Evolutionary conservation across 2,888 invertebrate species (phyloP).

Genomic region (Odiellus spinosus): DNA sequence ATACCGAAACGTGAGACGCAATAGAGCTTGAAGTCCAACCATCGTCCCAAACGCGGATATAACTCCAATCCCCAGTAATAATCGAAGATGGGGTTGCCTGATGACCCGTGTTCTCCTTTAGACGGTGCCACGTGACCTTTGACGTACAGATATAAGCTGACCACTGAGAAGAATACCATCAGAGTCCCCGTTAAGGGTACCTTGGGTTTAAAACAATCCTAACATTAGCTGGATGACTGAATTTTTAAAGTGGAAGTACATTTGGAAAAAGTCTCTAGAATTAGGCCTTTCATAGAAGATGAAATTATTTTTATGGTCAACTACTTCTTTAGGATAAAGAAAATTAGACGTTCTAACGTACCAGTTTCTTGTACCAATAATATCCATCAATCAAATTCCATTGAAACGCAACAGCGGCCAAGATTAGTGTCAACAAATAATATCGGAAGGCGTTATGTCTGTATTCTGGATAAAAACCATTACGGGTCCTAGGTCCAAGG

Average conservation of each 20-base stretch:
- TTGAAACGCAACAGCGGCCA: conserved; percentile 6
- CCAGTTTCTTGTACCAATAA: conserved; percentile 10
- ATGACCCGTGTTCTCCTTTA: conserved; percentile 27
- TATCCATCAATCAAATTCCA: conserved; percentile 1
- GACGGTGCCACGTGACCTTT: conserved; percentile 26
- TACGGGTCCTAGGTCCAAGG: conserved; percentile 34
- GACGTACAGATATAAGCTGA: conserved; percentile 18
- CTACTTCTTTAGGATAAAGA: too few relatives aligned
- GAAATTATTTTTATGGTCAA: too few relatives aligned
- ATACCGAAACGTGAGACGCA: conserved; percentile 35
- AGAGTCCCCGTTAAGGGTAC: conserved; percentile 7
- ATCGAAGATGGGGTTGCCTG: conserved; percentile 35
- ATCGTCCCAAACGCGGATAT: conserved; percentile 33
- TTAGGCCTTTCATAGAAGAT: too few relatives aligned
- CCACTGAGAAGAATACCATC: conserved; percentile 6
- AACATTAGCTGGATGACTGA: too few relatives aligned
- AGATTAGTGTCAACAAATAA: conserved; percentile 10
- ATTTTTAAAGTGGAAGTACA: too few relatives aligned
- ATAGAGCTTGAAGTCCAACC: conserved; percentile 27
- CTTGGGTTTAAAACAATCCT: too few relatives aligned
- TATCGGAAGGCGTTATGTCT: conserved; percentile 35
- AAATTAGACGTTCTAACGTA: too few relatives aligned
- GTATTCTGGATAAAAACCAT: conserved; percentile 34
- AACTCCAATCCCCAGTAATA: conserved; percentile 43
- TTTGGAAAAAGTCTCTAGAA: too few relatives aligned